These are phyloP conservation scores for Porites lutea DNA, from an alignment of 64 coral and sea anemone genomes.

Conservation along the genomic window DNA sequence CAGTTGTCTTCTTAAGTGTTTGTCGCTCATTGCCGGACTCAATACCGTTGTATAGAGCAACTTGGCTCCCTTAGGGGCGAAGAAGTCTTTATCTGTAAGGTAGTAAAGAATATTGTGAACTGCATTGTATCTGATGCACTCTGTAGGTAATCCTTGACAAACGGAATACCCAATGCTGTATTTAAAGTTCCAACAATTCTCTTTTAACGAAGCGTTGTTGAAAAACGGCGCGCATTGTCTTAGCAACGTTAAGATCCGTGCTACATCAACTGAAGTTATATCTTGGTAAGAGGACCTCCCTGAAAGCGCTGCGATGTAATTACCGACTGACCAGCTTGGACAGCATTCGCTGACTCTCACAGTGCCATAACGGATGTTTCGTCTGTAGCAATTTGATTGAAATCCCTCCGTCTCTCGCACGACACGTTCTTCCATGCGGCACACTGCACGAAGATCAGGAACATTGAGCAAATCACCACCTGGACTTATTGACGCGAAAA, in stretches of 20 bases:
- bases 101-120: constrained; percentile 96
- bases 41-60: constrained; percentile 46
- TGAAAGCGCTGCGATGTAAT: constrained; percentile 79
- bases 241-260: constrained; percentile 27
- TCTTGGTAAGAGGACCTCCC: constrained; percentile 61
- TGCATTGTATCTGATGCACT: constrained; percentile 89
- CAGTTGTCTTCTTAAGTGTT: constrained; percentile 14
- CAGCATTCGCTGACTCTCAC: constrained; percentile 62
- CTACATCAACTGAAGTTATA: constrained; percentile 63
- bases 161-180: constrained; percentile 8
- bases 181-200: constrained; percentile 94
- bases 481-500: constrained; percentile 48
- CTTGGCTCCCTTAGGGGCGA: constrained; percentile 10
- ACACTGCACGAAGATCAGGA: constrained; percentile 76
- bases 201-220: constrained; percentile 70
- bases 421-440: constrained; percentile 83
- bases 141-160: constrained; percentile 57
- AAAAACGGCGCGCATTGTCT: constrained; percentile 73
- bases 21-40: background rate
- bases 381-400: constrained; percentile 71
- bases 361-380: constrained; percentile 51
- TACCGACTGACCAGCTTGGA: constrained; percentile 93
- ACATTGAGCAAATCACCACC: constrained; percentile 72
- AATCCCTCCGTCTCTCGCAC: constrained; percentile 74
- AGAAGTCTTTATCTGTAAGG: constrained; percentile 86